Percentiles rank a stretch among this genome's conserved stretches.
Evolutionary conservation across 2,888 invertebrate genomes (phyloP).

Genomic region (Yponomeuta sedellus): DNA sequence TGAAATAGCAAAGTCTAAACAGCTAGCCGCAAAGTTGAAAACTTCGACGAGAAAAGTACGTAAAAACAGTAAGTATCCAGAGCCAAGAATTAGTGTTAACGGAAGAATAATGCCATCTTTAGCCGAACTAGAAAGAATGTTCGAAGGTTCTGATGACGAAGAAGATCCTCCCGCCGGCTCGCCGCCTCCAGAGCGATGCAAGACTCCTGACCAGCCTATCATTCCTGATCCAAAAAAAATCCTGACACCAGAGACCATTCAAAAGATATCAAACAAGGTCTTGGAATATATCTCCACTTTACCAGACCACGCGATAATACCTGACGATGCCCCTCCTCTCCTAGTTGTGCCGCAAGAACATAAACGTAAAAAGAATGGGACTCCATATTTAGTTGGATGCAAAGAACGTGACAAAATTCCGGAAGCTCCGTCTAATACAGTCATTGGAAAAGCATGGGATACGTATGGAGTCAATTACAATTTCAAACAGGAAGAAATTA

Average conservation of each 20-base stretch:
- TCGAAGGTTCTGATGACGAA: slow-evolving; percentile 28
- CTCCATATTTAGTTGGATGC: slow-evolving; percentile 38
- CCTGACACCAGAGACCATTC: slow-evolving; percentile 22
- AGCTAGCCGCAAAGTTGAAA: slow-evolving; percentile 22
- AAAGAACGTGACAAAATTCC: slow-evolving; percentile 28
- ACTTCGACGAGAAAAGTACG: not conserved
- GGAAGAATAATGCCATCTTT: slow-evolving; percentile 38
- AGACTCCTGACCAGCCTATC: slow-evolving; percentile 17
- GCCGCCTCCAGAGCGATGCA: slow-evolving; percentile 9
- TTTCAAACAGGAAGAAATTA: slow-evolving; percentile 12
- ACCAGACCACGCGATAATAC: slow-evolving; percentile 18
- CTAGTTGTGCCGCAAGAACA: slow-evolving; percentile 29
- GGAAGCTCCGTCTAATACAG: slow-evolving; percentile 22
- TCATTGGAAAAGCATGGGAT: slow-evolving; percentile 28
- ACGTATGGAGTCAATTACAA: slow-evolving; percentile 29
- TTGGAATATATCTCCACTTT: slow-evolving; percentile 24
- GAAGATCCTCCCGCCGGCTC: not conserved
- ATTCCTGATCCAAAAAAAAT: slow-evolving; percentile 14
- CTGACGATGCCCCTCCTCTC: slow-evolving; percentile 23
- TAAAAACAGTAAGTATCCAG: slow-evolving; percentile 7
- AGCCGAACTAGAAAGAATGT: slow-evolving; percentile 37
- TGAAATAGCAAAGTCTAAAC: slow-evolving; percentile 24
- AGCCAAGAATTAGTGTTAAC: slow-evolving; percentile 29
- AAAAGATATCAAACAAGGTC: slow-evolving; percentile 25
- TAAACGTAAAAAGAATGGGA: slow-evolving; percentile 30